phyloP scores from a whole-genome alignment of 2,113 vertebrate species.

The Perca flavescens region DNA sequence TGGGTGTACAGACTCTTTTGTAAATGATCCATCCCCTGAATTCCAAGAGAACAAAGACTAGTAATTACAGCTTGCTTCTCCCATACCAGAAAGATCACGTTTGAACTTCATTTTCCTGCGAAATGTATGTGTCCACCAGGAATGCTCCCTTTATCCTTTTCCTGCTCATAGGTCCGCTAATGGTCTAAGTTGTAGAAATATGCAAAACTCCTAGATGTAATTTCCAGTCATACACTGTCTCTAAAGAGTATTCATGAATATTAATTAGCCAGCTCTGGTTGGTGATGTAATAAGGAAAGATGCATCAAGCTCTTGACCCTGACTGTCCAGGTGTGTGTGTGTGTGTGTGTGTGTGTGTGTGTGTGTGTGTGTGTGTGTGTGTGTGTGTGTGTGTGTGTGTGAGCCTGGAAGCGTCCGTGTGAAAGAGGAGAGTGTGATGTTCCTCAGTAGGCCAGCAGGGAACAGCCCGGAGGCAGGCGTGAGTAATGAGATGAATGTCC shows the following conservation, averaged over 20 bases:
- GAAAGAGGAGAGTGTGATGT: slow-evolving; percentile 20
- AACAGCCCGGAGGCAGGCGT: slow-evolving; percentile 37
- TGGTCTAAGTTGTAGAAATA: not conserved
- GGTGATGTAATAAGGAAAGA: slow-evolving; percentile 3
- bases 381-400: not conserved
- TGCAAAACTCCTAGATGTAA: not conserved
- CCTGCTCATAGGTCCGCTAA: too few species aligned
- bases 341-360: not conserved
- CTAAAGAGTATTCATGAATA: not conserved
- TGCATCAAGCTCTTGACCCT: not conserved
- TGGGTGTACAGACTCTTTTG: too few species aligned
- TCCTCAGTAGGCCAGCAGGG: slow-evolving; percentile 28
- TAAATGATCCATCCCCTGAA: not conserved
- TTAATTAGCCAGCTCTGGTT: not conserved
- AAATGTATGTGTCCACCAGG: not conserved
- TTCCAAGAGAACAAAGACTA: not conserved
- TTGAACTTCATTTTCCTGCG: not conserved
- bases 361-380: not conserved
- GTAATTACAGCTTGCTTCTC: slow-evolving; percentile 12
- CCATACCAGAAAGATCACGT: not conserved
- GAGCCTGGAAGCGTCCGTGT: not conserved
- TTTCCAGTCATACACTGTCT: not conserved
- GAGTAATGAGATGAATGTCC: slow-evolving; percentile 56
- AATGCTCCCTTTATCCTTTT: not conserved
- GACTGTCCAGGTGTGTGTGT: not conserved